Evolutionary conservation across 2,113 vertebrate species (phyloP), one percentile per base, ranked within the genome.

Genomic region (Turdus rufiventris): DNA sequence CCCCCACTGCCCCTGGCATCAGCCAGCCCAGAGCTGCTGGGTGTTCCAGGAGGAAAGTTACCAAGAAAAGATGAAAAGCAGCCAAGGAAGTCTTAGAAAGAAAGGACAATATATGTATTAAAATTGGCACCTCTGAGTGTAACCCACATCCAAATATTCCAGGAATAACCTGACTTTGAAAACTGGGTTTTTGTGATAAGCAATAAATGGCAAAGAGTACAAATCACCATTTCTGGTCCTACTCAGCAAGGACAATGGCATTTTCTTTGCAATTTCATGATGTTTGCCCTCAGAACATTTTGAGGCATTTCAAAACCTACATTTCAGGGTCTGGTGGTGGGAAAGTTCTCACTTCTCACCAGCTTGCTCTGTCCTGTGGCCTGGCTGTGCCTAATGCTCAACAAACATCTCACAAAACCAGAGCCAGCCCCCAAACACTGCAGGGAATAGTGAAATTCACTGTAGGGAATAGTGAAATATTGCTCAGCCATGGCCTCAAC

Each of bases 1-100:
- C 51, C 9, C 31, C 12, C 40, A 34, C 40, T n/a, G 45, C 40
- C 7, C 0, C 0, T 4, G 0, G 26, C 43, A 12, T 24, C 4
- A 77, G 38, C 85, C 75, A 83, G 47, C 17, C 33, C 51, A 29
- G n/a, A 67, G 63, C 23, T 73, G 42, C 34, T 47, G 56, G 48
- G 26, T 43, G 73, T 79, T 84, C 60, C 60, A 60, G 42, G 34
- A 36, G 34, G 5, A 74, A 81, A 40, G 38, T 66, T 60, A 57
- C 50, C 29, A 5, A 45, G 67, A 76, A 72, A 75, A 66, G 29
- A 56, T 40, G 65, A 89, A 71, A 78, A 23, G 6, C 56, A 71
- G 63, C 40, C 84, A 75, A 40, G 33, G 5, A 81, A 81, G 23
- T 24, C n/a, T 60, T 66, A n/a, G 43, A 77, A 88, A 80, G 38